Evolutionary conservation across 2,888 invertebrate species (phyloP).

Genomic region (Meganola albula): DNA sequence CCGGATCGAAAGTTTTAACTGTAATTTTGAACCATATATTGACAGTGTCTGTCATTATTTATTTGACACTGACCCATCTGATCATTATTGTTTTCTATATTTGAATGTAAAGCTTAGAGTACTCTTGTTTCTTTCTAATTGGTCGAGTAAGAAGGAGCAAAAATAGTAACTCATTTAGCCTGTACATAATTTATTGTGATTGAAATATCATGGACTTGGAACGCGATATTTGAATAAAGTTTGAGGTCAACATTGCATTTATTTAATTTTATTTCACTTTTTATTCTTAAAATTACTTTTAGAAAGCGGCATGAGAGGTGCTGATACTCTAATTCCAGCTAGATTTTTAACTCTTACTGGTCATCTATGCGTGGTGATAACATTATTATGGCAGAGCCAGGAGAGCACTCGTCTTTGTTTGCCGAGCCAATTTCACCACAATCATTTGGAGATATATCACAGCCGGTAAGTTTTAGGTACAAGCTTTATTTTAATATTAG

Average conservation of each 20-base stretch:
- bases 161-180: too few relatives aligned
- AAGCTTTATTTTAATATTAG: background rate
- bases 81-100: too few relatives aligned
- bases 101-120: too few relatives aligned
- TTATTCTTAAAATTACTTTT: constrained; percentile 7
- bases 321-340: constrained; percentile 78
- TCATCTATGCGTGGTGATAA: constrained; percentile 82
- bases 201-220: background rate
- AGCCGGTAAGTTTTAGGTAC: constrained; percentile 69
- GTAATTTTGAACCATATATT: too few relatives aligned
- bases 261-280: too few relatives aligned
- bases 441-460: constrained; percentile 76
- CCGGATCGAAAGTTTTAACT: too few relatives aligned
- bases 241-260: too few relatives aligned
- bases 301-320: constrained; percentile 61
- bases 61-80: too few relatives aligned
- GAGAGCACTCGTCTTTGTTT: constrained; percentile 76
- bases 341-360: constrained; percentile 83
- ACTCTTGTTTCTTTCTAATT: too few relatives aligned
- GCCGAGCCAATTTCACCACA: constrained; percentile 63
- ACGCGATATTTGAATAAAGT: constrained; percentile 1
- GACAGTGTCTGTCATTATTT: too few relatives aligned
- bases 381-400: constrained; percentile 81
- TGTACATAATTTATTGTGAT: too few relatives aligned
- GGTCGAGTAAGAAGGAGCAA: too few relatives aligned